Conservation (phyloP, 2,888 invertebrate genomes). For the Spilarctia lutea region DNA sequence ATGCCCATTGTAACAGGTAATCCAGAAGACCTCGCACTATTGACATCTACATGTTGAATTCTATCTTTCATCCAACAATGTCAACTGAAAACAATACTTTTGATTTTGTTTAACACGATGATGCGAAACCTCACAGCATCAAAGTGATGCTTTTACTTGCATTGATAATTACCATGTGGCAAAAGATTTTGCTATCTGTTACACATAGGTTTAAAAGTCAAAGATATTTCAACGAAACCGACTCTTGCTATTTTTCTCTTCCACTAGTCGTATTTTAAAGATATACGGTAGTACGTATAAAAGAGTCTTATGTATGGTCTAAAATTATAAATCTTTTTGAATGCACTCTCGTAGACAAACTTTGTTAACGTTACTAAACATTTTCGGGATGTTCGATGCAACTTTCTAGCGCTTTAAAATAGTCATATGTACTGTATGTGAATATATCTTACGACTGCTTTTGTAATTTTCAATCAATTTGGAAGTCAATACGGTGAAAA, state of each 20-base stretch:
- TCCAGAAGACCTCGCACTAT: too few relatives aligned
- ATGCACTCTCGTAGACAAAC: conserved; percentile 38
- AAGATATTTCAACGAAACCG: not conserved
- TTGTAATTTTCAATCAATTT: not conserved
- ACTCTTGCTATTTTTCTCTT: not conserved
- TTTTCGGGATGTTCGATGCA: conserved; percentile 17
- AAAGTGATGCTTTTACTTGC: not conserved
- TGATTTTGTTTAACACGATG: not conserved
- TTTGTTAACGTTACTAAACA: conserved; percentile 31
- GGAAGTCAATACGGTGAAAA: not conserved
- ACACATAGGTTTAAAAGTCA: not conserved
- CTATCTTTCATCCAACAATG: too few relatives aligned
- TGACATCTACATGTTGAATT: too few relatives aligned
- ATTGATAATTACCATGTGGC: not conserved
- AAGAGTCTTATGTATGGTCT: conserved; percentile 30
- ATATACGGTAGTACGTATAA: not conserved
- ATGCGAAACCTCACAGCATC: not conserved
- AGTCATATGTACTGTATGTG: conserved; percentile 23
- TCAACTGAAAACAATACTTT: not conserved
- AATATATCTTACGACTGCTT: not conserved
- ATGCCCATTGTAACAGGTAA: too few relatives aligned
- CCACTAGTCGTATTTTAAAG: not conserved
- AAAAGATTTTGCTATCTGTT: not conserved
- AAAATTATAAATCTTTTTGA: conserved; percentile 42
- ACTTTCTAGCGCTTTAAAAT: conserved; percentile 41